phyloP scores from a whole-genome alignment of 2,797 vertebrate species.

The Labroides dimidiatus region DNA sequence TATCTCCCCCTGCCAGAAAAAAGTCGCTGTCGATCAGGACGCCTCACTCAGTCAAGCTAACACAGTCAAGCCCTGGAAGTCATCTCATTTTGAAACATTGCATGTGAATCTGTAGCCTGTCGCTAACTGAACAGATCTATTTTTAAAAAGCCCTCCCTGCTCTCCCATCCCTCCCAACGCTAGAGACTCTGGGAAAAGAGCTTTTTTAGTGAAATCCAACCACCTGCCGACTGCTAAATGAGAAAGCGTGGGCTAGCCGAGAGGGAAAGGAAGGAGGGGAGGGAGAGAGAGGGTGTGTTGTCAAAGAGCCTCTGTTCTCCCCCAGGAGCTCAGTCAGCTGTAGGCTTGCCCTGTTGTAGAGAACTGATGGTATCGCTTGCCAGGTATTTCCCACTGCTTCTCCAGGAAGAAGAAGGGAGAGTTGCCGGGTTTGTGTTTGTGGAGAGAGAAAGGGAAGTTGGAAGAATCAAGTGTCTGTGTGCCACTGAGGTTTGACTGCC shows the following conservation, averaged over 20 bases:
- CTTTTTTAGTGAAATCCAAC: constrained; percentile 85
- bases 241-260: constrained; percentile 82
- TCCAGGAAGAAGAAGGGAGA: constrained; percentile 59
- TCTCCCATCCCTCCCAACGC: constrained; percentile 65
- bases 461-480: constrained; percentile 51
- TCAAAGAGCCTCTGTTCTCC: constrained; percentile 85
- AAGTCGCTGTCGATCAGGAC: constrained; percentile 52
- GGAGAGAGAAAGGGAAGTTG: constrained; percentile 44
- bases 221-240: constrained; percentile 87
- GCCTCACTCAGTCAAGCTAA: constrained; percentile 46
- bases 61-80: constrained; percentile 56
- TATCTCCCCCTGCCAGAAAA: constrained; percentile 23
- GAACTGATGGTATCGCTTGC: constrained; percentile 74
- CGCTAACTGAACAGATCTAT: constrained; percentile 77
- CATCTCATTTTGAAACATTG: constrained; percentile 63
- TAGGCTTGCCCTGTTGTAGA: constrained; percentile 75
- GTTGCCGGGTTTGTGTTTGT: constrained; percentile 45
- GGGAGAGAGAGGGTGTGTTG: constrained; percentile 51
- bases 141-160: constrained; percentile 74
- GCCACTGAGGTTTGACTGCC: constrained; percentile 28
- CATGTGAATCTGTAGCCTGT: constrained; percentile 69
- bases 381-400: constrained; percentile 77
- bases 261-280: constrained; percentile 62
- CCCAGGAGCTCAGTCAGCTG: constrained; percentile 81
- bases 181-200: constrained; percentile 76